Evolutionary conservation across 2,113 vertebrate genomes (phyloP).

Genomic region (Gymnobelideus leadbeateri): DNA sequence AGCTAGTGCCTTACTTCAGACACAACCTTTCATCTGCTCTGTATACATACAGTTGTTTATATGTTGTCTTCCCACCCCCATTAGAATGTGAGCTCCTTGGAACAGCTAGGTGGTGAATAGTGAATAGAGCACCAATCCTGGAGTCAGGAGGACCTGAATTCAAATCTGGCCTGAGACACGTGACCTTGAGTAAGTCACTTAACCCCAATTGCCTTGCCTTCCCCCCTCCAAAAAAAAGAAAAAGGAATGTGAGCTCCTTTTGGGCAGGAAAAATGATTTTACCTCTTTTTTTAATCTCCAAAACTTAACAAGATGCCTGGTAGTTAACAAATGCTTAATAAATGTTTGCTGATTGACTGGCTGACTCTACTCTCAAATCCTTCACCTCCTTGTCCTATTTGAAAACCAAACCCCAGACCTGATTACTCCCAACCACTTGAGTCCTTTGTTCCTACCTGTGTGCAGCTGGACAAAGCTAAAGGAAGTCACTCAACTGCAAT

Average conservation of each 20-base stretch:
- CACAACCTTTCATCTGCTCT: no score
- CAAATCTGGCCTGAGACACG: no score
- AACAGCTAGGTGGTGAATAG: neutral
- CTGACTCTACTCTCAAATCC: neutral
- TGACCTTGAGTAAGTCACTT: no score
- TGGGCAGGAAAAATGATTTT: neutral
- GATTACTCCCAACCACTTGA: neutral
- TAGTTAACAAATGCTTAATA: neutral
- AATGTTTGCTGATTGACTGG: neutral
- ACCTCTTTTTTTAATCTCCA: neutral
- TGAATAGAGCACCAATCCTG: no score
- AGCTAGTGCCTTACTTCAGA: no score
- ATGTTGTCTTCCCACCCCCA: no score
- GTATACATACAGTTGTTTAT: no score
- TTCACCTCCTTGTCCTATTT: neutral
- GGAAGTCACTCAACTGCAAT: neutral
- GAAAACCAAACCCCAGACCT: neutral
- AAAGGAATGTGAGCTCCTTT: neutral
- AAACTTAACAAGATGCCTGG: neutral
- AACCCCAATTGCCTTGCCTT: no score
- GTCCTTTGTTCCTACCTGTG: neutral
- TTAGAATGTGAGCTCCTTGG: neutral
- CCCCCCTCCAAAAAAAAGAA: no score
- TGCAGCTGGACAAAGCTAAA: neutral
- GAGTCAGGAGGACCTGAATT: no score